phyloP scores from a whole-genome alignment of 2,888 invertebrate genomes.

The Protonemura montana region DNA sequence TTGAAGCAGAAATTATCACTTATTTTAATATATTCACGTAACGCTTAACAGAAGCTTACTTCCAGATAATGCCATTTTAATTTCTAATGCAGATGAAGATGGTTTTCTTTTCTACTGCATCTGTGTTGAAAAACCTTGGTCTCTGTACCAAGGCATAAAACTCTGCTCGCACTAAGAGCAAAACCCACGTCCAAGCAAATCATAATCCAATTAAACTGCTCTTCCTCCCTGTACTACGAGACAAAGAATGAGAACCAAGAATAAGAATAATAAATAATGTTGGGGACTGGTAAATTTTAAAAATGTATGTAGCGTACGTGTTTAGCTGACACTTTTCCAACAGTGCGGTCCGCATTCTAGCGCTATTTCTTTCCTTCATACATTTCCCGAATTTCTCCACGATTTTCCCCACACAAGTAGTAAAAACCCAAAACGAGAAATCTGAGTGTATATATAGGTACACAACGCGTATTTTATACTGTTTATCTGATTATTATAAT shows the following conservation, averaged over 20 bases:
- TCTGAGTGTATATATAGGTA: not conserved
- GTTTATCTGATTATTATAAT: slow-evolving; percentile 5
- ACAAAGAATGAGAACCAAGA: not conserved
- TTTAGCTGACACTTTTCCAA: not conserved
- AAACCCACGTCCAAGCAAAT: not conserved
- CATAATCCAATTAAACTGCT: not conserved
- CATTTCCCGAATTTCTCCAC: not conserved
- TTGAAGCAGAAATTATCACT: not conserved
- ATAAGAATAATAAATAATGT: not conserved
- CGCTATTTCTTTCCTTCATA: not conserved
- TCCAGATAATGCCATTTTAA: too few species aligned
- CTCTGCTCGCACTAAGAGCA: not conserved
- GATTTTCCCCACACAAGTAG: not conserved
- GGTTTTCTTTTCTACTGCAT: too few species aligned
- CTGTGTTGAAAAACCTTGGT: too few species aligned
- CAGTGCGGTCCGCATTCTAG: not conserved
- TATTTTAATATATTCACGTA: not conserved
- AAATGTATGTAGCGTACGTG: not conserved
- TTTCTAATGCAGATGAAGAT: too few species aligned
- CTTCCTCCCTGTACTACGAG: not conserved
- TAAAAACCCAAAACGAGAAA: not conserved
- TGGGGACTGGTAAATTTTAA: not conserved
- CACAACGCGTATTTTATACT: not conserved
- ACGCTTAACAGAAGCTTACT: not conserved
- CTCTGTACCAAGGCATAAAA: not conserved